These are phyloP conservation scores for Pocillopora verrucosa DNA, from an alignment of 64 coral and sea anemone species.

Conservation along the genomic window DNA sequence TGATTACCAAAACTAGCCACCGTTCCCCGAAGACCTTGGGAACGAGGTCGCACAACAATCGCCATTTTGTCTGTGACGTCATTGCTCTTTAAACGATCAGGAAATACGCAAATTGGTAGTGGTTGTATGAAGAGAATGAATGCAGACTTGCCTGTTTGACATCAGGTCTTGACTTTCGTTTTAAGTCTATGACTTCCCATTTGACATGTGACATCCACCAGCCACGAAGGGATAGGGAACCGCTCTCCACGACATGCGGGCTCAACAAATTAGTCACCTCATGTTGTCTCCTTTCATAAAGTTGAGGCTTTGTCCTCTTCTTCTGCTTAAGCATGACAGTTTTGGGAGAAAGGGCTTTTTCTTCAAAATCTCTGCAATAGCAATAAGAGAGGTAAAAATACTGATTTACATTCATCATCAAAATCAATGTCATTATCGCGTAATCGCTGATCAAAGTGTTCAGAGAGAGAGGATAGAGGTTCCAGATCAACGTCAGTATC, in stretches of 20 bases:
- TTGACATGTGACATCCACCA: slow-evolving; percentile 48
- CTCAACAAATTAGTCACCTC: slow-evolving; percentile 7
- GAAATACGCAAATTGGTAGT: not conserved
- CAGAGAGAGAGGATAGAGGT: no score
- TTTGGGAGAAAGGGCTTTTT: not conserved
- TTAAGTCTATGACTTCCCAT: slow-evolving; percentile 34
- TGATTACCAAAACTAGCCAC: no score
- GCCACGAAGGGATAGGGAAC: slow-evolving; percentile 11
- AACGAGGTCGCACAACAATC: not conserved
- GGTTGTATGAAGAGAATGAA: not conserved
- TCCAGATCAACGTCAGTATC: no score
- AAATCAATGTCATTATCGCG: no score
- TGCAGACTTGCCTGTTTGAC: slow-evolving; percentile 13
- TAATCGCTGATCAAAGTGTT: no score
- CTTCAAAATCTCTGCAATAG: not conserved
- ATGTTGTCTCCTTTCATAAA: not conserved
- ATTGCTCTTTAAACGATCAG: not conserved
- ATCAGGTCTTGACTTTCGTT: not conserved
- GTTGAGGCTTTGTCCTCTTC: not conserved
- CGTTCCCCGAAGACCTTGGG: no score
- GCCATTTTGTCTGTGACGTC: not conserved
- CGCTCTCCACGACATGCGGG: slow-evolving; percentile 13
- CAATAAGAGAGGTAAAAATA: not conserved
- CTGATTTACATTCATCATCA: no score
- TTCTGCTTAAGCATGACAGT: not conserved